These are phyloP conservation scores for Atopsyche davidsoni DNA, from an alignment of 1,140 invertebrate genomes.

Conservation along the genomic window DNA sequence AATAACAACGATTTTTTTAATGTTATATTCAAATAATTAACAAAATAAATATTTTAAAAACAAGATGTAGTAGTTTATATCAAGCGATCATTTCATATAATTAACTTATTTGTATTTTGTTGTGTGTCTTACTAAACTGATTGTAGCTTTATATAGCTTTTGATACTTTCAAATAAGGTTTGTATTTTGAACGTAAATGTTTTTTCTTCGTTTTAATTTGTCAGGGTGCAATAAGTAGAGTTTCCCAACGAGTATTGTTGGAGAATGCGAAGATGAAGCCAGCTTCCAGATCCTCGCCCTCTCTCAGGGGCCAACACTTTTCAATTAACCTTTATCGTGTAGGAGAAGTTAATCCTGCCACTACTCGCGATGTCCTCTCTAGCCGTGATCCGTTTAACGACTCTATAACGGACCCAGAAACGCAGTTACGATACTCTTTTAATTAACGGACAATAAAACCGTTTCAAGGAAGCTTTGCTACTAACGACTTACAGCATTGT, in stretches of 20 bases:
- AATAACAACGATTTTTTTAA: not conserved
- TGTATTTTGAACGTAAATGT: too few relatives aligned
- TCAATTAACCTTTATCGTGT: too few relatives aligned
- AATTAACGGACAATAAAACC: conserved; percentile 29
- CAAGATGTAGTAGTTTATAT: not conserved
- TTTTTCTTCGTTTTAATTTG: too few relatives aligned
- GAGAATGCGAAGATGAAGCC: not conserved
- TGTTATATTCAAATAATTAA: not conserved
- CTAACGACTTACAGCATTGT: not conserved
- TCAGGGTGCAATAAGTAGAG: too few relatives aligned
- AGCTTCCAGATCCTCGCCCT: not conserved
- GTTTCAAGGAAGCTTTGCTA: conserved; percentile 5
- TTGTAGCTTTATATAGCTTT: too few relatives aligned
- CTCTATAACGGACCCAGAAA: conserved; percentile 3
- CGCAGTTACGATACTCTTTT: conserved; percentile 22
- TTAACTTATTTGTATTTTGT: not conserved
- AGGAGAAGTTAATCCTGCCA: too few relatives aligned
- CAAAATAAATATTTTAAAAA: not conserved
- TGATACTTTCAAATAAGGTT: too few relatives aligned
- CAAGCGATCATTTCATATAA: not conserved
- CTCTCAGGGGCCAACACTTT: too few relatives aligned
- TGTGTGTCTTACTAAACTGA: too few relatives aligned
- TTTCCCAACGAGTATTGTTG: too few relatives aligned
- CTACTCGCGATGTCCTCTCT: not conserved
- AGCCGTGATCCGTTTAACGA: conserved; percentile 6